A percentile compares a stretch with the other conserved stretches of the same genome.
Conservation (phyloP, 2,797 vertebrate genomes). For the Manis crassicaudata region DNA sequence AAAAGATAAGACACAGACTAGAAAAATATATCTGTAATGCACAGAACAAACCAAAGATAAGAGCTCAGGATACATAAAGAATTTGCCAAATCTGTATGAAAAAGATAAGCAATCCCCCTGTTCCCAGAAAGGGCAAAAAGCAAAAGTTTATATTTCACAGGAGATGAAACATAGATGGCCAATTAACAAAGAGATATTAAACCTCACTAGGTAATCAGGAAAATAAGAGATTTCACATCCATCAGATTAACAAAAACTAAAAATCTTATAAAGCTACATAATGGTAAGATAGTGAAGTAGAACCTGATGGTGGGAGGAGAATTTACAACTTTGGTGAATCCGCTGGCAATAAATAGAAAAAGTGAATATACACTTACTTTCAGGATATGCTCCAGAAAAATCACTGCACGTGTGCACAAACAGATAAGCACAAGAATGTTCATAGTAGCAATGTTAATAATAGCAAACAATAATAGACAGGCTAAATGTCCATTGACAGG, state of each 20-base stretch:
- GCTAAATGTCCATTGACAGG: background rate
- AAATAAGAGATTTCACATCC: background rate
- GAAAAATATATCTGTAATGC: background rate
- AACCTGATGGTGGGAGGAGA: background rate
- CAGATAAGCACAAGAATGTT: background rate
- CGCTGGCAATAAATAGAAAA: background rate
- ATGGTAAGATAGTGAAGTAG: background rate
- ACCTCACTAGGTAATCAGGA: background rate
- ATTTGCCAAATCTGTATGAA: background rate
- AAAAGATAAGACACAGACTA: background rate
- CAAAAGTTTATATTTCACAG: background rate
- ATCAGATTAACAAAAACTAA: conserved; percentile 11
- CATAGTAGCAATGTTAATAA: background rate
- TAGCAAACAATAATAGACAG: background rate
- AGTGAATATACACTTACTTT: background rate
- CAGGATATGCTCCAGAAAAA: background rate
- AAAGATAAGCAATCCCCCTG: background rate
- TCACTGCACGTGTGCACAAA: background rate
- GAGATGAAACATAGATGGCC: background rate
- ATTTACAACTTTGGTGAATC: background rate
- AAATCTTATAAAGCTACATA: background rate
- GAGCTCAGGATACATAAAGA: background rate
- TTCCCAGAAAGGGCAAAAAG: background rate
- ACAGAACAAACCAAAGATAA: background rate
- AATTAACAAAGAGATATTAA: conserved; percentile 14